A percentile compares a stretch with the other conserved stretches of the same genome.
Evolutionary conservation across 2,888 invertebrate species (phyloP).

Genomic region (Synanthedon vespiformis): DNA sequence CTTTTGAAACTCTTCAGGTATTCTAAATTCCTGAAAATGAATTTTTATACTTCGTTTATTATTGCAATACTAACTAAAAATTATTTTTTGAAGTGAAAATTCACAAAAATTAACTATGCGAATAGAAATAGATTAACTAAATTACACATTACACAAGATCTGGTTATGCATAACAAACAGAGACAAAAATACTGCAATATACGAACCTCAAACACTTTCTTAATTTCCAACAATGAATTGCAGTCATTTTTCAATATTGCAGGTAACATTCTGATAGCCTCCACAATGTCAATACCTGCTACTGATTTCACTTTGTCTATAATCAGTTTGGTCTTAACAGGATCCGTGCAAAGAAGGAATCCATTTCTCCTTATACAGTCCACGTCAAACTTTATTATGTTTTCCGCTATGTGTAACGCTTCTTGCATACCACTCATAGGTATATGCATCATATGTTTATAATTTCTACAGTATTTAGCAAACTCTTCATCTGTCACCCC

Average conservation of each 20-base stretch:
- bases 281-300: slow-evolving; percentile 66
- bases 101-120: too few relatives aligned
- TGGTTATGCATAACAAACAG: too few relatives aligned
- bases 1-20: slow-evolving; percentile 63
- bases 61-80: too few relatives aligned
- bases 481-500: slow-evolving; percentile 41
- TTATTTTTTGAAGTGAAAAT: too few relatives aligned
- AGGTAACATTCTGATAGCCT: slow-evolving; percentile 68
- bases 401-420: slow-evolving; percentile 65
- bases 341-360: slow-evolving; percentile 71
- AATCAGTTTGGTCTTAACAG: slow-evolving; percentile 68
- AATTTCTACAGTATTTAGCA: slow-evolving; percentile 43
- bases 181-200: background rate
- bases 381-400: slow-evolving; percentile 66
- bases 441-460: slow-evolving; percentile 47
- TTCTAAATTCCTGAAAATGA: slow-evolving; percentile 59
- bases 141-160: too few relatives aligned
- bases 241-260: slow-evolving; percentile 73
- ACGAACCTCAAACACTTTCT: slow-evolving; percentile 62
- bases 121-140: too few relatives aligned
- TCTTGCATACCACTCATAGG: slow-evolving; percentile 61
- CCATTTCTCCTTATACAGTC: slow-evolving; percentile 68
- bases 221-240: slow-evolving; percentile 63
- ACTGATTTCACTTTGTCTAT: slow-evolving; percentile 64
- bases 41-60: background rate